Evolutionary conservation across 2,113 vertebrate species (phyloP), one percentile per base, ranked within the genome.

Genomic region (Muntiacus muntjak): DNA sequence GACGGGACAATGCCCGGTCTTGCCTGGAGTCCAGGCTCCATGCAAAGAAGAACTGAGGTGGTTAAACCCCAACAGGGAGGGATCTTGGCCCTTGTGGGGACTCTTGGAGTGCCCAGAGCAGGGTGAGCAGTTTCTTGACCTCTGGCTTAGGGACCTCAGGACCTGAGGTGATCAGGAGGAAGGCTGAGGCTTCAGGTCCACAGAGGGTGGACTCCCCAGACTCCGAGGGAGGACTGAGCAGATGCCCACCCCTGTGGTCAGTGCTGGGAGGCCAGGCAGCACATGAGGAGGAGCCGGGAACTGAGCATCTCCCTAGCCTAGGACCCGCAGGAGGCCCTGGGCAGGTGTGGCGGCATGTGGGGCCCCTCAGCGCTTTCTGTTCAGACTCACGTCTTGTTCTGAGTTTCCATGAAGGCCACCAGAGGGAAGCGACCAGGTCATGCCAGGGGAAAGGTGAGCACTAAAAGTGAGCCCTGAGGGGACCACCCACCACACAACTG

Each of bases 301-400:
- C 52, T 0, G 21, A 57, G 55, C 55, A 23, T 21, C 19, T 57
- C 55, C 55, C 55, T 4, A 57, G 19, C 55, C 55, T 57, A 8
- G 55, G 23, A 40, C 19, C 64, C 0, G 0, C 4, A 17, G 64
- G 64, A 71, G n/a, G 64, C 64, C 64, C 64, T 71, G 17, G n/a
- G 64, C 64, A 71, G 64, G 23, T 36, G 64, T 2, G 0, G n/a
- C 9, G 4, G 8, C 64, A 36, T 23, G n/a, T 21, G 9, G 64
- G 17, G 64, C 36, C 64, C 19, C 64, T 71, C 17, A 71, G 17
- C 5, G 17, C 64, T 36, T 71, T 36, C n/a, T 71, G 64, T 71
- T 36, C n/a, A 36, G 64, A 1, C n/a, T 71, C 17, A 0, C 0
- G 0, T 71, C 64, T 71, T 36, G 0, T 71, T 71, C 19, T 36